phyloP scores from a whole-genome alignment of 1,140 invertebrate genomes.

The Harpegnathos saltator region DNA sequence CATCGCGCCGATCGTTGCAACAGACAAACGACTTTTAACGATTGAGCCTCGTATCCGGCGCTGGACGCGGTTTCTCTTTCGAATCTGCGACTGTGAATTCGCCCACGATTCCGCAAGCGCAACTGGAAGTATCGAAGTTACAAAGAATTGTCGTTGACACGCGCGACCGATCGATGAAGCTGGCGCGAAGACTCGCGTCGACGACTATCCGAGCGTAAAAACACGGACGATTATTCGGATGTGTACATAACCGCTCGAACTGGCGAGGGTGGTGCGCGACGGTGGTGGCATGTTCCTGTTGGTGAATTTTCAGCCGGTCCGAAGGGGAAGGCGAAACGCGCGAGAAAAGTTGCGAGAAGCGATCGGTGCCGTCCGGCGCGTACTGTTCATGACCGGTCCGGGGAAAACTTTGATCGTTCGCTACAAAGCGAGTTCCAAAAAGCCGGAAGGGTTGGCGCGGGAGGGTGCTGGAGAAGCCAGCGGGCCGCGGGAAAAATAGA shows the following conservation, averaged over 20 bases:
- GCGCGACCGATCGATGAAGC: no score
- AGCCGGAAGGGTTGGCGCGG: constrained; percentile 52
- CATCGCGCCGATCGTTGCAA: constrained; percentile 30
- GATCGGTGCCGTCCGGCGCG: constrained; percentile 50
- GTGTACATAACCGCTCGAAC: no score
- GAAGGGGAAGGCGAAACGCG: not conserved
- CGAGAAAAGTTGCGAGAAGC: constrained; percentile 39
- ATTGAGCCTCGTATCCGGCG: not conserved
- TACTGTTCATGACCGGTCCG: constrained; percentile 69
- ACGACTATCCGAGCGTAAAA: no score
- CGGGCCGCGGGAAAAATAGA: constrained; percentile 62
- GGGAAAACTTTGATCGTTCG: constrained; percentile 73
- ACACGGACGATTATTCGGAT: no score
- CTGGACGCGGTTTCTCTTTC: not conserved
- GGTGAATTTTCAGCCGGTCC: constrained; percentile 30
- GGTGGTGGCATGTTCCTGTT: not conserved
- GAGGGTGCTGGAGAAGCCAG: not conserved
- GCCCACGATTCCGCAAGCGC: not conserved
- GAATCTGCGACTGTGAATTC: not conserved
- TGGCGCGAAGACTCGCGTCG: no score
- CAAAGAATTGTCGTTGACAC: no score
- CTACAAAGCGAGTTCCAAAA: constrained; percentile 63
- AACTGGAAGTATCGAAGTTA: no score
- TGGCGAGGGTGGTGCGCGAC: no score
- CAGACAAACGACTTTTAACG: constrained; percentile 15